These are phyloP conservation scores for Acanthococcus lagerstroemiae DNA, from an alignment of 2,888 invertebrate genomes.

Conservation along the genomic window DNA sequence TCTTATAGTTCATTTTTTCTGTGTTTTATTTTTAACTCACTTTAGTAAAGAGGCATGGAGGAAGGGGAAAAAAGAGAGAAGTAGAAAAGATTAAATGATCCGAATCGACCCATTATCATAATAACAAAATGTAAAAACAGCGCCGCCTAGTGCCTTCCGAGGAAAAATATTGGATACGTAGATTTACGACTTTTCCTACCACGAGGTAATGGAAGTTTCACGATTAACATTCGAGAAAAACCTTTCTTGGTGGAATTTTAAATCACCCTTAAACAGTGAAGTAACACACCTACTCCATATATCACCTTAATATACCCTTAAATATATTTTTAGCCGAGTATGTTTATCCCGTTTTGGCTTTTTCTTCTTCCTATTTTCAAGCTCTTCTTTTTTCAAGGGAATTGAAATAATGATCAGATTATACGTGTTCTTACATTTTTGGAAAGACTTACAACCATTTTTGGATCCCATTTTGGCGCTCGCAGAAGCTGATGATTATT, in stretches of 20 bases:
- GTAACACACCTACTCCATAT: slow-evolving; percentile 22
- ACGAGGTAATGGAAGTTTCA: slow-evolving; percentile 21
- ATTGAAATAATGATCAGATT: slow-evolving; percentile 9
- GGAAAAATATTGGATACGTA: slow-evolving; percentile 22
- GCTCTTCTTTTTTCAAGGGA: neutral
- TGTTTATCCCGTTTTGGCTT: neutral
- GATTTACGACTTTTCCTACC: slow-evolving; percentile 17
- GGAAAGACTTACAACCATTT: too few species aligned
- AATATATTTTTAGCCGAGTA: slow-evolving; percentile 17
- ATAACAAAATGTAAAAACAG: slow-evolving; percentile 24
- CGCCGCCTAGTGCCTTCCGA: neutral
- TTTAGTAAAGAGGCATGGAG: too few species aligned
- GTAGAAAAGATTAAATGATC: slow-evolving; percentile 12
- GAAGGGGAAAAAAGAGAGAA: too few species aligned
- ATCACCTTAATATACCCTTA: slow-evolving; percentile 11
- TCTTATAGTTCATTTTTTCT: too few species aligned
- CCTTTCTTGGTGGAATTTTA: slow-evolving; percentile 19
- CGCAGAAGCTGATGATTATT: too few species aligned
- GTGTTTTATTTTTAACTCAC: too few species aligned
- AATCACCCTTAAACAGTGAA: slow-evolving; percentile 19
- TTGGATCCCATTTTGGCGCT: too few species aligned
- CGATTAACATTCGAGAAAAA: slow-evolving; percentile 25
- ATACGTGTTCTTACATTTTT: neutral
- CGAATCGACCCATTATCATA: slow-evolving; percentile 24
- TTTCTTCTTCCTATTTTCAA: neutral